A percentile compares a stretch with the other conserved stretches of the same genome.
These are phyloP conservation scores for Zoanthus sansibaricus DNA, from an alignment of 92 coral and sea anemone genomes.

Conservation along the genomic window DNA sequence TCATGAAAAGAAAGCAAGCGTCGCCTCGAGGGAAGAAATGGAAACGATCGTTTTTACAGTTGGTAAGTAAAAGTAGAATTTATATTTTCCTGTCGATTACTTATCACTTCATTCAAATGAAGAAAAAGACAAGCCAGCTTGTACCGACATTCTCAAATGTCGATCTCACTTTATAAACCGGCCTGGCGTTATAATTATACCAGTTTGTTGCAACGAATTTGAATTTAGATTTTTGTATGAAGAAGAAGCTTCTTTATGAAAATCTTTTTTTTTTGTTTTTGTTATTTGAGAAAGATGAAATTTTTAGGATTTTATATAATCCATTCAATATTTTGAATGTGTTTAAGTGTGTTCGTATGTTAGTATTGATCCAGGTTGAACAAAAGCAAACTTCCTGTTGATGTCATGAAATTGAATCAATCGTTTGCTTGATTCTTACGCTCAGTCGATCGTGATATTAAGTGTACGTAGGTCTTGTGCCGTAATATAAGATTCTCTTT, in stretches of 20 bases:
- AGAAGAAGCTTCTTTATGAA: neutral
- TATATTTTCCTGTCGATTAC: neutral
- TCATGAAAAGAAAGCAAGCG: neutral
- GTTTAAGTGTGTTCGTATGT: neutral
- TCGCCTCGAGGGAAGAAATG: neutral
- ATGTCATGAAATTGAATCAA: neutral
- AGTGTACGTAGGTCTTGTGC: neutral
- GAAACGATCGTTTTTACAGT: neutral
- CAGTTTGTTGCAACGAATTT: neutral
- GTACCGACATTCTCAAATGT: neutral
- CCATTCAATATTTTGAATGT: neutral
- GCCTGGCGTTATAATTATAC: neutral
- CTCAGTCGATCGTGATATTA: neutral
- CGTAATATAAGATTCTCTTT: neutral
- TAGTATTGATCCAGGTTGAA: neutral
- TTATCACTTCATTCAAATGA: neutral
- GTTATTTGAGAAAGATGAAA: neutral
- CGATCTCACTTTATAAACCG: neutral
- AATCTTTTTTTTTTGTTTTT: neutral
- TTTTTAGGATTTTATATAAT: neutral
- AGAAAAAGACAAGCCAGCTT: neutral
- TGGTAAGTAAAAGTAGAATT: neutral
- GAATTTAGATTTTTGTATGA: neutral
- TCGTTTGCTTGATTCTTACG: neutral
- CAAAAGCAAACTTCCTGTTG: neutral